Conservation (phyloP, 2,797 vertebrate species). For the Cynopterus sphinx region DNA sequence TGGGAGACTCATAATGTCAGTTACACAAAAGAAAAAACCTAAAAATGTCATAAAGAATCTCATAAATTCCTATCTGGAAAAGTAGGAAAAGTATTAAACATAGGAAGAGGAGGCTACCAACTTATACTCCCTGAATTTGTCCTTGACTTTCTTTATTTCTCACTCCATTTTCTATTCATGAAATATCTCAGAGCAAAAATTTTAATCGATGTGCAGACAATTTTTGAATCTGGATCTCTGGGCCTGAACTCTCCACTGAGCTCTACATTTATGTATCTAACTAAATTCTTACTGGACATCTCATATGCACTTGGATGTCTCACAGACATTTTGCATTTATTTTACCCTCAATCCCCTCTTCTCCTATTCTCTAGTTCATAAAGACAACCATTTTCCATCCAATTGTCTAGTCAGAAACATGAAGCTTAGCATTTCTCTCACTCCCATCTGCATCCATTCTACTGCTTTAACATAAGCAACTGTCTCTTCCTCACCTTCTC, state of each 20-base stretch:
- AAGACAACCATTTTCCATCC: not conserved
- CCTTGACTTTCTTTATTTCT: not conserved
- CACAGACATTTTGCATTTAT: slow-evolving; percentile 17
- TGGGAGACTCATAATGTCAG: slow-evolving; percentile 29
- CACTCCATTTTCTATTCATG: not conserved
- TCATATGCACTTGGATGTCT: not conserved
- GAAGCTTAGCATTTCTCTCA: not conserved
- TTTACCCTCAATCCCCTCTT: not conserved
- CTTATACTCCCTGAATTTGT: not conserved
- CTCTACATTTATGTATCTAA: not conserved
- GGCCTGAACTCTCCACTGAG: not conserved
- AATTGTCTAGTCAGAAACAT: slow-evolving; percentile 5
- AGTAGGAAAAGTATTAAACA: not conserved
- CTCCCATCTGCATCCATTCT: not conserved
- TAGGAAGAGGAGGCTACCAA: not conserved
- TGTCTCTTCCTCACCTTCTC: not conserved
- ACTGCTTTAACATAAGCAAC: not conserved
- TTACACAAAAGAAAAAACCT: slow-evolving; percentile 41
- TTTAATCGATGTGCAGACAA: not conserved
- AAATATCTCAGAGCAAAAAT: slow-evolving; percentile 7
- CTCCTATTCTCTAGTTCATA: slow-evolving; percentile 1
- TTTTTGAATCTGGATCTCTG: slow-evolving; percentile 24
- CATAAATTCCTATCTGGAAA: slow-evolving; percentile 42
- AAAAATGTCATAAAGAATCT: not conserved
- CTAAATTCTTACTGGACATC: not conserved